Evolutionary conservation across 2,888 invertebrate species (phyloP).

Genomic region (Rhopalosiphum nymphaeae): DNA sequence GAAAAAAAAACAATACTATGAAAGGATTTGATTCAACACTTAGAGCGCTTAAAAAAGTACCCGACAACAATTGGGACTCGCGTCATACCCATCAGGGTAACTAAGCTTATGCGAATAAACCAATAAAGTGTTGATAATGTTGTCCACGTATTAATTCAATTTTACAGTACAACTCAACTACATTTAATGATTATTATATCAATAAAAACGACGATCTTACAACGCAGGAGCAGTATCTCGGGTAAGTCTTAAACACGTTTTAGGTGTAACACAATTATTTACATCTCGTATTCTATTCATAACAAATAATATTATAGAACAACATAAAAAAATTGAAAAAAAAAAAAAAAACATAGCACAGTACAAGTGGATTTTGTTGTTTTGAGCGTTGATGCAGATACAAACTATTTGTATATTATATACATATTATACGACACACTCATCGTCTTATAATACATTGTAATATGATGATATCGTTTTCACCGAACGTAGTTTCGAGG

Average conservation of each 20-base stretch:
- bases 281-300: not conserved
- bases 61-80: not conserved
- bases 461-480: not conserved
- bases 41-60: not conserved
- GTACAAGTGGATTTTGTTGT: not conserved
- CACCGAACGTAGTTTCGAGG: not conserved
- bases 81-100: not conserved
- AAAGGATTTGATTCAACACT: not conserved
- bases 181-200: not conserved
- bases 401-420: not conserved
- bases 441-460: not conserved
- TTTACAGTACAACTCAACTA: not conserved
- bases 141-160: not conserved
- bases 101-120: not conserved
- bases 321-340: not conserved
- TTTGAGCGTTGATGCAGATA: not conserved
- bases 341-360: not conserved
- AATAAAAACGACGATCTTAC: not conserved
- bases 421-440: not conserved
- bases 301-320: not conserved
- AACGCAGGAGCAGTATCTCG: not conserved
- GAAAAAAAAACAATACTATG: not conserved
- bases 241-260: not conserved
- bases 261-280: not conserved
- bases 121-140: not conserved